A percentile compares a stretch with the other conserved stretches of the same genome.
Evolutionary conservation across 2,113 vertebrate species (phyloP).

Genomic region (Sturnus vulgaris): DNA sequence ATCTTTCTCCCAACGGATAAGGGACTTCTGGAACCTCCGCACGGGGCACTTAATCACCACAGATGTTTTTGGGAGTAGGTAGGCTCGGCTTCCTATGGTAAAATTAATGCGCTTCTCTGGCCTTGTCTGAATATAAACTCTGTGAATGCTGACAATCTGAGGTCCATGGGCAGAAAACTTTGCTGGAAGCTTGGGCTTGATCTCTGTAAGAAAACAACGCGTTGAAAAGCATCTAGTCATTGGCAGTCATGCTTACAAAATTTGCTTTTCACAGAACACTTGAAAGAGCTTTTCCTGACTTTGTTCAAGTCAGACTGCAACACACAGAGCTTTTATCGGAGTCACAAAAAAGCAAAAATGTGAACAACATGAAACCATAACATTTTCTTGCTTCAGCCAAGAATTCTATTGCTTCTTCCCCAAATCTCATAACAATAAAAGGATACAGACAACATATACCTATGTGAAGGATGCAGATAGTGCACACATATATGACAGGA

Average conservation of each 20-base stretch:
- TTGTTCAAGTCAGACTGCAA: background rate
- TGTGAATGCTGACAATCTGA: constrained; percentile 72
- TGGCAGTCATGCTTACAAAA: background rate
- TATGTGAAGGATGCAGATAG: background rate
- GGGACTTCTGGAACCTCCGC: constrained; percentile 79
- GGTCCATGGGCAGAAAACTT: constrained; percentile 69
- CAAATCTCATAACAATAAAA: background rate
- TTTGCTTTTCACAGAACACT: background rate
- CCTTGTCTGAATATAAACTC: constrained; percentile 87
- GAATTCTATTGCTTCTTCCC: background rate
- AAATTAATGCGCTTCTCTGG: constrained; percentile 86
- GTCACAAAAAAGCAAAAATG: constrained; percentile 23
- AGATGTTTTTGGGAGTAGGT: constrained; percentile 87
- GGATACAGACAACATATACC: background rate
- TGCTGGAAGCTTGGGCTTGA: constrained; percentile 49
- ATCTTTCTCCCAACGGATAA: constrained; percentile 88
- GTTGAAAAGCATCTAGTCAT: background rate
- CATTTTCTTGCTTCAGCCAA: background rate
- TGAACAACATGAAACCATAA: constrained; percentile 1
- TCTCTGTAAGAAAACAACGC: constrained; percentile 44
- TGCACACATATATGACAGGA: background rate
- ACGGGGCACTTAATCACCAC: constrained; percentile 88
- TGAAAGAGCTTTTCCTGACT: background rate
- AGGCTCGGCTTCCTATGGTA: constrained; percentile 84
- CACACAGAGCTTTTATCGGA: constrained; percentile 7